Evolutionary conservation across 2,113 vertebrate genomes (phyloP).

Genomic region (Hippocampus abdominalis): DNA sequence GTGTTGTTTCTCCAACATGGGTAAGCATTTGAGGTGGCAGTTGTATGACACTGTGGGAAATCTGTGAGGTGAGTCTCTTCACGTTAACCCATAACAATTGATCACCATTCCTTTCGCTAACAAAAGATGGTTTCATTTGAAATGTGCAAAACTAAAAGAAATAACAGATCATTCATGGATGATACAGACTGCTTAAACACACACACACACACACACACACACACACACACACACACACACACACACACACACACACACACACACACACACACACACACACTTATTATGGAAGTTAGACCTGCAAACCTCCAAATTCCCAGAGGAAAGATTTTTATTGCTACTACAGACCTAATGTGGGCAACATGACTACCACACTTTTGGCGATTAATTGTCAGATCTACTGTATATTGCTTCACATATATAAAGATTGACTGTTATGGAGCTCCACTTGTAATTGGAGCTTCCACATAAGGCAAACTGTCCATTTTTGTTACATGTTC

Average conservation of each 20-base stretch:
- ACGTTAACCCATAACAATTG: too few relatives aligned
- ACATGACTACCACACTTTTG: too few relatives aligned
- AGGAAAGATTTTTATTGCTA: neutral
- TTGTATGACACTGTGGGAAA: too few relatives aligned
- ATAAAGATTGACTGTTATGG: neutral
- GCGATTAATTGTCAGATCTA: neutral
- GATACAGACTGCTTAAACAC: neutral
- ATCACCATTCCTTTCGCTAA: neutral
- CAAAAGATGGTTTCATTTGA: neutral
- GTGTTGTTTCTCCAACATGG: too few relatives aligned
- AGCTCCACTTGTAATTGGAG: neutral
- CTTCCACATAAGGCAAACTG: neutral
- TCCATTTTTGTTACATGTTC: neutral
- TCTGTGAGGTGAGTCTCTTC: too few relatives aligned
- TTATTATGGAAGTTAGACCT: too few relatives aligned
- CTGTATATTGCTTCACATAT: neutral
- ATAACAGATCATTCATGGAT: neutral
- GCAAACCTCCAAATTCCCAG: neutral
- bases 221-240: too few relatives aligned
- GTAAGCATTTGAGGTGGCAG: too few relatives aligned
- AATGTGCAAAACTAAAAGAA: neutral
- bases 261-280: too few relatives aligned
- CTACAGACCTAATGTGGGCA: neutral
- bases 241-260: neutral
- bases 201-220: too few relatives aligned